phyloP scores from a whole-genome alignment of 1,140 invertebrate genomes.

The Pseudomyrmex cubaensis region DNA sequence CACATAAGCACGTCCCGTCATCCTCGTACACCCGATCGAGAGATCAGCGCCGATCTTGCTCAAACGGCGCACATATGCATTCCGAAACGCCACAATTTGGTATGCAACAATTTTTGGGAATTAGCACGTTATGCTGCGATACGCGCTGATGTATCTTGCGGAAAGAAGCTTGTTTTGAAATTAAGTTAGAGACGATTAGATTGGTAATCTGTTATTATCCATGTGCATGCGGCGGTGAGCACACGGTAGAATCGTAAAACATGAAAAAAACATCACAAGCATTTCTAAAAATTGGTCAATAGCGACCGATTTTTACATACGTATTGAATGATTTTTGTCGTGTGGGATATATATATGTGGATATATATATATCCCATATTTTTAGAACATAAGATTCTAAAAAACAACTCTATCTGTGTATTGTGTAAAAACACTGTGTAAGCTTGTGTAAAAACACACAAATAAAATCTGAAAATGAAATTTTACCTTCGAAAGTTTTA shows the following conservation, averaged over 20 bases:
- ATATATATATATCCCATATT: too few relatives aligned
- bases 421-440: background rate
- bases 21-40: background rate
- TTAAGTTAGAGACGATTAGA: conserved; percentile 35
- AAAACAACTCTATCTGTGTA: background rate
- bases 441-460: background rate
- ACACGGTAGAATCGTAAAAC: conserved; percentile 12
- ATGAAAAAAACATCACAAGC: background rate
- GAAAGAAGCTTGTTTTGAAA: conserved; percentile 43
- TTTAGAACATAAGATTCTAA: background rate
- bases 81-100: background rate
- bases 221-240: conserved; percentile 24
- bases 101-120: conserved; percentile 62
- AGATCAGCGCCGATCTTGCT: conserved; percentile 22
- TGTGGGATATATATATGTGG: background rate
- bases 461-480: background rate
- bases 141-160: conserved; percentile 39
- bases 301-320: conserved; percentile 31
- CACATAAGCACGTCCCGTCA: conserved; percentile 3
- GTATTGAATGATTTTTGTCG: background rate
- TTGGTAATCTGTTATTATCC: conserved; percentile 44
- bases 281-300: conserved; percentile 12
- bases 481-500: background rate
- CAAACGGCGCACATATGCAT: background rate
- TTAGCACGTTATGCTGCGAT: conserved; percentile 19